Base-by-base conservation (phyloP, 2,113 vertebrate species). In the Gobio gobio region DNA sequence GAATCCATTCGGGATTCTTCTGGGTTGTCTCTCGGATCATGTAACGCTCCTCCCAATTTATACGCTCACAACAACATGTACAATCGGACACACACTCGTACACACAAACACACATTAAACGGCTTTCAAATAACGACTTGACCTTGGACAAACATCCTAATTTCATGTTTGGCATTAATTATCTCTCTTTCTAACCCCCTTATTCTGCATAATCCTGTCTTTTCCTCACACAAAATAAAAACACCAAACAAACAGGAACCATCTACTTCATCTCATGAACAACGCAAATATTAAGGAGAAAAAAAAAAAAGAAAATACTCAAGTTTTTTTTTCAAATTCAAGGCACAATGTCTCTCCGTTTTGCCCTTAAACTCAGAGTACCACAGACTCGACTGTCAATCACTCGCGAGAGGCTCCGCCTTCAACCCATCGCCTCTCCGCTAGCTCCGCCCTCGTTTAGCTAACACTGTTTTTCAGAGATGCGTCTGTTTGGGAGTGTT, bases 321-420 rank as follows among this genome's bases (percentile, higher is more conserved):
- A 89, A 87, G 84, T 91, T 87, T 92, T 89, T 91, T 90, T 89
- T 92, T 93, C 89, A 92, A 95, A 94, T 95, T 95, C 95, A 95
- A 95, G 95, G 95, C 95, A 95, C 95, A 95, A 94, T 94, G 93
- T 95, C 94, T 92, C 90, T 94, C 89, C 87, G 86, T 91, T 89
- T 70, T 79, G 68, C 80, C 79, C 63, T 90, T 90, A 78, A 89
- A 78, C 78, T 70, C 70, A 70, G 72, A 70, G 59, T 82, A 82
- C 86, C 86, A 58, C 83, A 77, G 75, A 78, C 61, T 88, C 80
- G 81, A 58, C 88, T 78, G 79, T 83, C 86, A 83, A 70, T 86
- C 64, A 81, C 70, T 74, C 14, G 14, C 22, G 66, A 81, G 80
- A 83, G 61, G 26, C 76, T 77, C 81, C 20, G 47, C 61, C 82